Percentiles rank a stretch among this genome's conserved stretches.
Conservation (phyloP, 2,113 vertebrate genomes). For the Cinclus cinclus region DNA sequence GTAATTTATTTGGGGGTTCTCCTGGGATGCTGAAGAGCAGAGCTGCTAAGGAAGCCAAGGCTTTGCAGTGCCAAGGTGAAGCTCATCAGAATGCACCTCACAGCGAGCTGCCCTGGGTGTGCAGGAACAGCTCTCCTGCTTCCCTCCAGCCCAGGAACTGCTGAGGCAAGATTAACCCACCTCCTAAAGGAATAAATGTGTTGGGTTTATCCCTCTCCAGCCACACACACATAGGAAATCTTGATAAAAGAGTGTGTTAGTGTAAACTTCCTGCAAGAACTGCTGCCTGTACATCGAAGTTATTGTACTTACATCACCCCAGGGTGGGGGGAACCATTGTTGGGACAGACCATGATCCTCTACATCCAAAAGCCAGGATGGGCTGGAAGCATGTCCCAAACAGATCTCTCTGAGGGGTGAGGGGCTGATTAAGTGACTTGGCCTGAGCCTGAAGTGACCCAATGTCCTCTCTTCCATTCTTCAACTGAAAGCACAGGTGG, state of each 20-base stretch:
- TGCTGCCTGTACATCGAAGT: not conserved
- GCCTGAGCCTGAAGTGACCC: not conserved
- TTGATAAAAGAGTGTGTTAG: not conserved
- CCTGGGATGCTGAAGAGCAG: slow-evolving; percentile 51
- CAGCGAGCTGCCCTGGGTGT: not conserved
- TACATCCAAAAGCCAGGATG: not conserved
- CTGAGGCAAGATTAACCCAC: slow-evolving; percentile 52
- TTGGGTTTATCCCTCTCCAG: slow-evolving; percentile 22
- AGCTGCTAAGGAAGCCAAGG: slow-evolving; percentile 51
- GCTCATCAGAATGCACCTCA: slow-evolving; percentile 8
- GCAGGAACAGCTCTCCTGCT: not conserved
- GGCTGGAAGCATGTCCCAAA: not conserved
- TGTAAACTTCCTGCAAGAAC: slow-evolving; percentile 1
- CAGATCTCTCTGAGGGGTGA: not conserved
- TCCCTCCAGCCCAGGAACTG: not conserved
- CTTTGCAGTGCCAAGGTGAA: not conserved
- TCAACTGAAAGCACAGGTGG: not conserved
- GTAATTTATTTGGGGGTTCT: slow-evolving; percentile 39
- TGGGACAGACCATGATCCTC: not conserved
- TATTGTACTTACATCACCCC: not conserved
- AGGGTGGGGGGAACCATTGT: accelerated
- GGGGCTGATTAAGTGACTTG: not conserved
- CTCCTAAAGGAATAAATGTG: slow-evolving; percentile 21
- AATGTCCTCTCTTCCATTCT: not conserved
- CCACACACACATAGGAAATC: not conserved